Conservation (phyloP, 1,140 invertebrate genomes). For the Zaprionus davidi region DNA sequence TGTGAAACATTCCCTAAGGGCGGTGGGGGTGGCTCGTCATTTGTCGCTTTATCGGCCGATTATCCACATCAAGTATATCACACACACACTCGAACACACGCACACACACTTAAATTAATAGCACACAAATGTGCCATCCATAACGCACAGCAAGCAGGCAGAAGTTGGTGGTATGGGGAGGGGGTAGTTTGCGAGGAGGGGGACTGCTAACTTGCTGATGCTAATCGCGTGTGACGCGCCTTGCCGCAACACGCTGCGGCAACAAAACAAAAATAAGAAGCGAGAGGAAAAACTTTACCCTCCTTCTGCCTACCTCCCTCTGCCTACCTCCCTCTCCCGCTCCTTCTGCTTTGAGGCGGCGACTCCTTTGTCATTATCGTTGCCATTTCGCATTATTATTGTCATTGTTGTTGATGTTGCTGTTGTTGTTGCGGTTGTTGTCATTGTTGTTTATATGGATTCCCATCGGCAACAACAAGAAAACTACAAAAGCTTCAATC, state of each 20-base stretch:
- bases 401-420: slow-evolving; percentile 33
- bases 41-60: slow-evolving; percentile 73
- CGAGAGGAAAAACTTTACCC: slow-evolving; percentile 13
- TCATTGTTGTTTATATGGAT: slow-evolving; percentile 35
- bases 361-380: slow-evolving; percentile 55
- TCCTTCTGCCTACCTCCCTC: not conserved
- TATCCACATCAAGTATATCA: slow-evolving; percentile 54
- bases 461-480: slow-evolving; percentile 34
- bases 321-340: not conserved
- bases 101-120: slow-evolving; percentile 59
- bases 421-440: slow-evolving; percentile 15
- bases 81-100: slow-evolving; percentile 15
- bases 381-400: slow-evolving; percentile 54
- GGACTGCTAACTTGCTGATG: slow-evolving; percentile 45
- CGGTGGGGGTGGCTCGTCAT: slow-evolving; percentile 44
- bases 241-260: slow-evolving; percentile 17
- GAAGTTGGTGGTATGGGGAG: not conserved
- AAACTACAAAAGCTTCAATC: slow-evolving; percentile 43
- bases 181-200: not conserved
- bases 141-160: slow-evolving; percentile 46
- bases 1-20: slow-evolving; percentile 25
- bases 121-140: slow-evolving; percentile 72
- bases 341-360: not conserved
- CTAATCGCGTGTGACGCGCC: slow-evolving; percentile 65
- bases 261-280: slow-evolving; percentile 1